These are phyloP conservation scores for Ectobius pallidus DNA, from an alignment of 2,888 invertebrate species.

Conservation along the genomic window DNA sequence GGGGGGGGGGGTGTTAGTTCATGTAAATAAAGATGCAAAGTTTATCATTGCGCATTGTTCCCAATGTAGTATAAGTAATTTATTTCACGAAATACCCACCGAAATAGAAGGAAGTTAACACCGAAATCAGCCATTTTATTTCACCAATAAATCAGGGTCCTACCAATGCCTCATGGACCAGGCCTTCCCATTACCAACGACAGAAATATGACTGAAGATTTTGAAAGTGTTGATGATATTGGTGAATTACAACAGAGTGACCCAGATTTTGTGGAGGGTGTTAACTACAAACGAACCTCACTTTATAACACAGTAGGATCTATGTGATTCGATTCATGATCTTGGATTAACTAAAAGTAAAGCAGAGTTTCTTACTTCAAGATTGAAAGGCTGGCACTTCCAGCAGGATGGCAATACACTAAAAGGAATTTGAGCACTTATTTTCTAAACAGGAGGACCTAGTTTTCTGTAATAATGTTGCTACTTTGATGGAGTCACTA, in stretches of 20 bases:
- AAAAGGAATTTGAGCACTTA: background rate
- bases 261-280: background rate
- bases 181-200: background rate
- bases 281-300: constrained; percentile 4
- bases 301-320: background rate
- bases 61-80: no score
- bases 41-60: no score
- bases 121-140: no score
- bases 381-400: background rate
- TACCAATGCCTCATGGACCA: background rate
- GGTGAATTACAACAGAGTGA: no score
- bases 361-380: background rate
- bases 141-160: no score
- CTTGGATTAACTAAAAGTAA: background rate
- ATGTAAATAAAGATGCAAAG: no score
- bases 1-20: no score
- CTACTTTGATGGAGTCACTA: background rate
- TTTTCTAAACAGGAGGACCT: background rate
- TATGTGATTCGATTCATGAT: background rate
- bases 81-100: no score
- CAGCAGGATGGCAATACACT: background rate
- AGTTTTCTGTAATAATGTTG: background rate
- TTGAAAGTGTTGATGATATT: background rate
- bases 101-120: no score
- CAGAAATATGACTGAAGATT: background rate